Evolutionary conservation across 2,888 invertebrate genomes (phyloP).

Genomic region (Drosophila meridionalis): DNA sequence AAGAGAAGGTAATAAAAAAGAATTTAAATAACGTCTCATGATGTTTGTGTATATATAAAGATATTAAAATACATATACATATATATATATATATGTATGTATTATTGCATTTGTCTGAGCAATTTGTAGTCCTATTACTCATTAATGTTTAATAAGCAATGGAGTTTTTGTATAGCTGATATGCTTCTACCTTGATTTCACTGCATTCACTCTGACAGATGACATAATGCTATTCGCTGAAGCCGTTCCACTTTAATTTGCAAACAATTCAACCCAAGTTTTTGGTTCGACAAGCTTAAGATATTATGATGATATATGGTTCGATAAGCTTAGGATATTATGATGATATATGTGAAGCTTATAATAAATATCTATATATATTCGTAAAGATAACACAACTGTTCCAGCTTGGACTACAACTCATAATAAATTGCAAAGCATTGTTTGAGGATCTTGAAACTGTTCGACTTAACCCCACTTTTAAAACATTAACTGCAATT

Average conservation of each 20-base stretch:
- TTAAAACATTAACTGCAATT: too few relatives aligned
- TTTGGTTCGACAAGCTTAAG: not conserved
- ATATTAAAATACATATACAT: not conserved
- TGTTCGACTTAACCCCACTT: not conserved
- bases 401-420: not conserved
- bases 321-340: too few relatives aligned
- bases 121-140: not conserved
- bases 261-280: not conserved
- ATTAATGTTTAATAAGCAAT: not conserved
- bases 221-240: not conserved
- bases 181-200: not conserved
- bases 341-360: too few relatives aligned
- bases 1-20: constrained; percentile 23
- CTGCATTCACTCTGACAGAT: not conserved
- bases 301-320: too few relatives aligned
- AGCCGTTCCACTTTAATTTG: not conserved
- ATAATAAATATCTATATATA: not conserved
- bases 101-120: not conserved
- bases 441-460: not conserved
- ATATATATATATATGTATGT: not conserved
- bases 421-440: not conserved
- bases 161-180: constrained; percentile 1
- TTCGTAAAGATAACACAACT: not conserved
- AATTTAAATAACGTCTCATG: constrained; percentile 50
- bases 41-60: constrained; percentile 7